These are phyloP conservation scores for Manis pentadactyla DNA, from an alignment of 2,797 vertebrate genomes.

Conservation along the genomic window DNA sequence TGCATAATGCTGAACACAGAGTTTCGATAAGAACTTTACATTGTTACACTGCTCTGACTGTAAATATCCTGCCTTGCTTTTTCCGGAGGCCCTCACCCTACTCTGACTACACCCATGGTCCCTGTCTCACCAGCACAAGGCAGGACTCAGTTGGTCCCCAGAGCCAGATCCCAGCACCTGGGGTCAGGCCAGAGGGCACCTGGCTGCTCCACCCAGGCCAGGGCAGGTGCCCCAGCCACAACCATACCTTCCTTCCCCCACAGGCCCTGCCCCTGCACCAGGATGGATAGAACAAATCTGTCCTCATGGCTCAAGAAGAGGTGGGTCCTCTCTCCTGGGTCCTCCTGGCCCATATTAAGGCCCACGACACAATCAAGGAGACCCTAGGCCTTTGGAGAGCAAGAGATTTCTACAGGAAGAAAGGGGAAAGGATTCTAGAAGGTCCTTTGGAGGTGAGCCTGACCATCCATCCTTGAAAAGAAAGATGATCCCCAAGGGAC, in stretches of 20 bases:
- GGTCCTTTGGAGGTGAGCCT: background rate
- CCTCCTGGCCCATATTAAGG: background rate
- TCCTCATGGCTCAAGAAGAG: background rate
- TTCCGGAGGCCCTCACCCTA: no score
- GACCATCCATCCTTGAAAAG: background rate
- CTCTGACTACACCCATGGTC: no score
- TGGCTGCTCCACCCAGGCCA: background rate
- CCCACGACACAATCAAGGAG: background rate
- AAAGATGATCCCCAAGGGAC: background rate
- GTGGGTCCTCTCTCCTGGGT: background rate
- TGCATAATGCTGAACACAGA: no score
- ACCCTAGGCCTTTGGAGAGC: background rate
- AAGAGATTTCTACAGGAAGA: background rate
- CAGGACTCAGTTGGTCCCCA: background rate
- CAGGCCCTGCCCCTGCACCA: no score
- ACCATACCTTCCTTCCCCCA: background rate
- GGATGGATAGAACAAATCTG: rapidly evolving
- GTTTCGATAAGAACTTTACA: no score
- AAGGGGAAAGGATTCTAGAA: background rate
- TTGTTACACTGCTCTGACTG: no score
- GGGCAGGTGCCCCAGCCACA: background rate
- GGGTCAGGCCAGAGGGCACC: background rate
- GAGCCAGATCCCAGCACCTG: background rate
- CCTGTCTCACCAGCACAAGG: background rate
- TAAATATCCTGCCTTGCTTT: no score